Evolutionary conservation across 2,113 vertebrate species (phyloP).

Genomic region (Phyllostomus discolor): DNA sequence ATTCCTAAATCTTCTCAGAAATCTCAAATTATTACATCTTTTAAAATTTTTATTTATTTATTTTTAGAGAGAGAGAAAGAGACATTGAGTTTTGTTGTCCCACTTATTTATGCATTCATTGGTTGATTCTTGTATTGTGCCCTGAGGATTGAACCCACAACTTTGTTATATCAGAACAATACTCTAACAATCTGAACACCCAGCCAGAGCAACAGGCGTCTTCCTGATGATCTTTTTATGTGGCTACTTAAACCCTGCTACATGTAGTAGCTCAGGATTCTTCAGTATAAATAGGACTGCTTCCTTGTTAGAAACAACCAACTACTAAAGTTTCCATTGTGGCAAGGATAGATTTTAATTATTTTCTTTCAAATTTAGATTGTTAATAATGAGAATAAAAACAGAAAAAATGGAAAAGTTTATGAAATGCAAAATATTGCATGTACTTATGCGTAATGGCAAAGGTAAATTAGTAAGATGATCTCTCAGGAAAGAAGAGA

Average conservation of each 20-base stretch:
- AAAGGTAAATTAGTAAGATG: neutral
- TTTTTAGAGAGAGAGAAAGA: too few species aligned
- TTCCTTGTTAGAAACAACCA: neutral
- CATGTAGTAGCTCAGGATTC: neutral
- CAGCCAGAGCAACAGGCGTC: neutral
- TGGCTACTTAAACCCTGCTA: neutral
- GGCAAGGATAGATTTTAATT: neutral
- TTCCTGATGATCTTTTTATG: neutral
- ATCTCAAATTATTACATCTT: neutral
- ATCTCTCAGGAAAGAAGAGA: neutral
- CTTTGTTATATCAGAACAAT: too few species aligned
- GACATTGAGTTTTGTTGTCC: too few species aligned
- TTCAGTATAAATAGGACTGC: neutral
- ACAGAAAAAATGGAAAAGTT: neutral
- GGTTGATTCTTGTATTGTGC: too few species aligned
- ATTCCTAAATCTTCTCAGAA: neutral
- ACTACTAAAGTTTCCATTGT: neutral
- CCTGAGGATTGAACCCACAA: too few species aligned
- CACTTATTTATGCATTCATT: too few species aligned
- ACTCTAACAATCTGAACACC: too few species aligned
- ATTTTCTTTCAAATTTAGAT: neutral
- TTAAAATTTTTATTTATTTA: too few species aligned
- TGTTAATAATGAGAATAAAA: neutral
- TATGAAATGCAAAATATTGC: neutral
- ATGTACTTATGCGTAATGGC: neutral